Percentiles rank a stretch among this genome's conserved stretches.
Evolutionary conservation across 2,888 invertebrate species (phyloP).

Genomic region (Spodoptera littoralis): DNA sequence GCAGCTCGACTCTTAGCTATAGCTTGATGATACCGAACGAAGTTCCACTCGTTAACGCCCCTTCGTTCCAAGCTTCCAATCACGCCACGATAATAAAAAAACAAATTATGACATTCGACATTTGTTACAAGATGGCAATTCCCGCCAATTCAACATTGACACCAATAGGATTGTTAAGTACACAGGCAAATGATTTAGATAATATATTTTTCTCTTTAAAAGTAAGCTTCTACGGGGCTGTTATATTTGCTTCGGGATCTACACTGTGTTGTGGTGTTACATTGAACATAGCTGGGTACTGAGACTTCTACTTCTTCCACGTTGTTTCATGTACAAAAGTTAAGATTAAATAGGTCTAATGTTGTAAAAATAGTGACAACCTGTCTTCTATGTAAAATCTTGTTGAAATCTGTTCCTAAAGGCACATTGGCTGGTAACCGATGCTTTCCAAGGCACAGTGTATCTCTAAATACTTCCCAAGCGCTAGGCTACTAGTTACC

Average conservation of each 20-base stretch:
- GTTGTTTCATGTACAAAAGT: conserved; percentile 43
- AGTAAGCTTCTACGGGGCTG: conserved; percentile 70
- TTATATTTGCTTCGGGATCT: conserved; percentile 68
- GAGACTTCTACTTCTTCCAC: conserved; percentile 27
- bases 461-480: conserved; percentile 65
- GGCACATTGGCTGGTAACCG: conserved; percentile 12
- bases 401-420: conserved; percentile 38
- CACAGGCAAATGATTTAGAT: conserved; percentile 74
- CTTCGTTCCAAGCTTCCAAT: conserved; percentile 66
- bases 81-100: conserved; percentile 66
- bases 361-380: conserved; percentile 33
- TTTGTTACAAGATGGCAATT: conserved; percentile 70
- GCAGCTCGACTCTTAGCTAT: conserved; percentile 82
- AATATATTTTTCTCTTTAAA: conserved; percentile 70
- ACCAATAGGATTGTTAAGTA: conserved; percentile 72
- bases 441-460: conserved; percentile 55
- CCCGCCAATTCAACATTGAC: conserved; percentile 64
- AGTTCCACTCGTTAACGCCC: conserved; percentile 58
- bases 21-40: conserved; percentile 76
- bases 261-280: conserved; percentile 50
- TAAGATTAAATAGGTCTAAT: conserved; percentile 43
- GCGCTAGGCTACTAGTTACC: conserved; percentile 75
- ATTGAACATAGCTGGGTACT: too few species aligned
- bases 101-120: conserved; percentile 53
- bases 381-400: conserved; percentile 40